phyloP scores from a whole-genome alignment of 2,113 vertebrate genomes.

The Clarias macrocephalus region DNA sequence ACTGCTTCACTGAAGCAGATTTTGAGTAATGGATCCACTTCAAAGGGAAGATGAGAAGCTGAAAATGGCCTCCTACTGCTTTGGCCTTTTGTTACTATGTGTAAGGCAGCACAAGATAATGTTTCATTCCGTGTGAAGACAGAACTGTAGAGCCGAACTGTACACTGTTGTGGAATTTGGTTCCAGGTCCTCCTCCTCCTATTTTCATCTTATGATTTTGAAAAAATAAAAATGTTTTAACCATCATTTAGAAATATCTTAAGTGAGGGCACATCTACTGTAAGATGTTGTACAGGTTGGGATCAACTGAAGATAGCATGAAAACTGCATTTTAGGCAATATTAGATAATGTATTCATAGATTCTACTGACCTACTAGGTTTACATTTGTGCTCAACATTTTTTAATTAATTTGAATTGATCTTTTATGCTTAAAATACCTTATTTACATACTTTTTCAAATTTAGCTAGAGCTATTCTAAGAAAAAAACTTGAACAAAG shows the following conservation, averaged over 20 bases:
- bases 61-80: conserved; percentile 61
- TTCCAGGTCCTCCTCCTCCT: not conserved
- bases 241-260: not conserved
- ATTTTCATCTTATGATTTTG: not conserved
- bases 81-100: conserved; percentile 44
- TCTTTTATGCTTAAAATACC: not conserved
- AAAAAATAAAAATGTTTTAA: not conserved
- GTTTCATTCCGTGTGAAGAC: conserved; percentile 31
- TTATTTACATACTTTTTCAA: not conserved
- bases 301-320: not conserved
- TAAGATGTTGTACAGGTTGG: not conserved
- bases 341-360: not conserved
- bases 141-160: not conserved
- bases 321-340: not conserved
- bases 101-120: conserved; percentile 34
- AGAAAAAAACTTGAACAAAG: not conserved
- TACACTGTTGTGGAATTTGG: not conserved
- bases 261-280: not conserved
- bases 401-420: not conserved
- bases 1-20: conserved; percentile 57
- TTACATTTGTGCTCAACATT: not conserved
- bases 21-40: conserved; percentile 60
- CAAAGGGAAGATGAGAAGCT: conserved; percentile 61
- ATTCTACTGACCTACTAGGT: not conserved
- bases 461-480: not conserved